phyloP scores from a whole-genome alignment of 2,888 invertebrate species.

The Cerastoderma edule region DNA sequence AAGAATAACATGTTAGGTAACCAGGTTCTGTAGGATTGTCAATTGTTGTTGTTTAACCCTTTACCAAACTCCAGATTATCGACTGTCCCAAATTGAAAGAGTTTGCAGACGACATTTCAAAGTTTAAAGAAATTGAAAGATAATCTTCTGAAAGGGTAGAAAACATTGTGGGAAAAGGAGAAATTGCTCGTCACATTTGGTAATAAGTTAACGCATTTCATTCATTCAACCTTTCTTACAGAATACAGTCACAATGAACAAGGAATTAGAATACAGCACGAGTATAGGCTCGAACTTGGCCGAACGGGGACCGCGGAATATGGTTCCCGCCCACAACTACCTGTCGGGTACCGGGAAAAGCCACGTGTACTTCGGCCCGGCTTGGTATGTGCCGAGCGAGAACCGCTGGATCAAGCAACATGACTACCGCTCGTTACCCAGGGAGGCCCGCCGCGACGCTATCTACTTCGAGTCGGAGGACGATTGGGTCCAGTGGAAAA shows the following conservation, averaged over 20 bases:
- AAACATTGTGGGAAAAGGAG: too few species aligned
- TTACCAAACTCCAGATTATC: too few species aligned
- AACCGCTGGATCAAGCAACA: conserved; percentile 72
- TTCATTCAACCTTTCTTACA: neutral
- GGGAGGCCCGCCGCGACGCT: conserved; percentile 69
- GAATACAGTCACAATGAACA: conserved; percentile 57
- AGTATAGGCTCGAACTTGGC: conserved; percentile 70
- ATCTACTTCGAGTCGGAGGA: conserved; percentile 75
- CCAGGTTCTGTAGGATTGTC: too few species aligned
- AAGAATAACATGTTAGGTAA: too few species aligned
- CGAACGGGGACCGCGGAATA: conserved; percentile 73
- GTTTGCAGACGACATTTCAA: too few species aligned
- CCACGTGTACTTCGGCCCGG: conserved; percentile 72
- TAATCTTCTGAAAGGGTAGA: too few species aligned
- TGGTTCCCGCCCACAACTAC: conserved; percentile 76
- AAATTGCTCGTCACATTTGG: too few species aligned
- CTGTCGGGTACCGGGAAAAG: conserved; percentile 78
- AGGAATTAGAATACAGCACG: conserved; percentile 64
- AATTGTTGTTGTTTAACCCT: too few species aligned
- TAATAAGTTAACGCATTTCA: too few species aligned
- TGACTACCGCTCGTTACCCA: conserved; percentile 69
- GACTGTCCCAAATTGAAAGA: too few species aligned
- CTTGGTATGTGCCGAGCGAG: conserved; percentile 74
- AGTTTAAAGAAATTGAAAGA: too few species aligned
- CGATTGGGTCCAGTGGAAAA: conserved; percentile 69